Base-by-base conservation (phyloP, 1,140 invertebrate genomes). In the Brachionus paranguensis region DNA sequence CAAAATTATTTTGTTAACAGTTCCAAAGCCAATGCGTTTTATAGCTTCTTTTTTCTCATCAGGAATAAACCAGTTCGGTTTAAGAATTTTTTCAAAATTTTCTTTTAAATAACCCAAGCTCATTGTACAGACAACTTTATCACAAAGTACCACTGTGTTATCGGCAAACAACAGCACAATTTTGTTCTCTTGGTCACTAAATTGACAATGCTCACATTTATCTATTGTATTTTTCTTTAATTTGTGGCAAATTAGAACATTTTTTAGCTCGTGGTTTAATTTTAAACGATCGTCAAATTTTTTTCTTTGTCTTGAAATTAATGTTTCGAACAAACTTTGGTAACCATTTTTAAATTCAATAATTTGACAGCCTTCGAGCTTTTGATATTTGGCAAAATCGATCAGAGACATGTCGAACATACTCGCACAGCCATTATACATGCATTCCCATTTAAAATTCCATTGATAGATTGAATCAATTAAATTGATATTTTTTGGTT, bases 1-100 rank as follows among this genome's bases (percentile, higher is more conserved):
- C 14, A 83, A 68, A 37, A 68, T 33, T 37, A 83, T 83, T 53
- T 83, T 83, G 41, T 83, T 83, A 17, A 83, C 53, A 14, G 81
- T 83, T 3, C 81, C 81, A 83, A 70, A 83, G 3, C 81, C 81
- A 17, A 83, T 33, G 47, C 17, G 27, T 47, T 53, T 41, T 6
- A 83, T 70, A 29, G 37, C 29, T 12, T 68, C 17, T 53, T 29
- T 17, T 72, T 83, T 83, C 12, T 45, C 64, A 0, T 72, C 14
- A 3, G 41, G 41, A 45, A 83, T n/a, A n/a, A 45, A 29, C 20
- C 3, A 17, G 14, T 20, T 64, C 2, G 81, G 81, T 11, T 11
- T 6, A 37, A 83, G 27, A 6, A 72, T 20, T 14, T 68, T 27
- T 17, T 50, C 20, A 8, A 83, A 24, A 53, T 68, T 47, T 72